Evolutionary conservation across 2,797 vertebrate genomes (phyloP).

Genomic region (Streptopelia turtur): DNA sequence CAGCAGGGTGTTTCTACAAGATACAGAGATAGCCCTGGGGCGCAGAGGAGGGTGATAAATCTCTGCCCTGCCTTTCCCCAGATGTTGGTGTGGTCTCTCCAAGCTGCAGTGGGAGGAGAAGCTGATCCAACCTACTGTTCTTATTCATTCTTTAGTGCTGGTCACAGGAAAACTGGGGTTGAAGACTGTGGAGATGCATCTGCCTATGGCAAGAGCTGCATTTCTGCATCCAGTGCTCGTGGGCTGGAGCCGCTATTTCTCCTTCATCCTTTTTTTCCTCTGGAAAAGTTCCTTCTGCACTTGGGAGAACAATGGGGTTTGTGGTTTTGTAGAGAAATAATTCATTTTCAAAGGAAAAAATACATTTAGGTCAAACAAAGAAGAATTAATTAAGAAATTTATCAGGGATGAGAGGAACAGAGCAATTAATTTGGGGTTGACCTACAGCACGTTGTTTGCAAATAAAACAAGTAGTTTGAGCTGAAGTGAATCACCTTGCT

Average conservation of each 20-base stretch:
- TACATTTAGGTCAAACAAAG: background rate
- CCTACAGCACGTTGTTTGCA: background rate
- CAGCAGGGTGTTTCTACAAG: background rate
- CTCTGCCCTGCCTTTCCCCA: background rate
- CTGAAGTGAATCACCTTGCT: background rate
- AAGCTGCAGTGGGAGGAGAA: background rate
- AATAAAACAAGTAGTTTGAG: background rate
- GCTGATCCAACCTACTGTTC: background rate
- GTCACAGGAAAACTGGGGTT: background rate
- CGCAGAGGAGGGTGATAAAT: background rate
- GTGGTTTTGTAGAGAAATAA: background rate
- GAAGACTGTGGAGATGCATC: background rate
- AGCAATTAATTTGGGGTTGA: background rate
- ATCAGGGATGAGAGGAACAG: background rate
- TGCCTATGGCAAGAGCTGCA: background rate
- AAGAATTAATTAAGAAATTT: background rate
- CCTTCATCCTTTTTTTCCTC: background rate
- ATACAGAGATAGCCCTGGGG: background rate
- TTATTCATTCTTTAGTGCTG: background rate
- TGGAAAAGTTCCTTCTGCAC: background rate
- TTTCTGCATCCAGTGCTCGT: rapidly evolving
- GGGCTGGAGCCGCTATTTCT: background rate
- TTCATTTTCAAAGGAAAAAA: background rate
- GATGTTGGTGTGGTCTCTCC: background rate
- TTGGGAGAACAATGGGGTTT: background rate